phyloP scores from a whole-genome alignment of 2,113 vertebrate genomes.

The Gymnogyps californianus region DNA sequence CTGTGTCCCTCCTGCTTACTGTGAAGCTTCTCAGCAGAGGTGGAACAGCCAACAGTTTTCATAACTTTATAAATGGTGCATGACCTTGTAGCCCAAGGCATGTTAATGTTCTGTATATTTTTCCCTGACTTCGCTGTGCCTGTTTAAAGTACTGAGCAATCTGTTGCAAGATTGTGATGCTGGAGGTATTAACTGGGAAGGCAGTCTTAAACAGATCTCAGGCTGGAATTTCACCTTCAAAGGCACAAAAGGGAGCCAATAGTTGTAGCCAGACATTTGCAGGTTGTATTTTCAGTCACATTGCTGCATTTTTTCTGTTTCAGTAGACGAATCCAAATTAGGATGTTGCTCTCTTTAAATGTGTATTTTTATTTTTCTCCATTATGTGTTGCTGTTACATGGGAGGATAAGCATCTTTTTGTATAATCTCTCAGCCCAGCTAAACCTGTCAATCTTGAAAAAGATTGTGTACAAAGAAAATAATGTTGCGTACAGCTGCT shows the following conservation, averaged over 20 bases:
- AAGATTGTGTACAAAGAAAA: background rate
- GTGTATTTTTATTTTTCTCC: background rate
- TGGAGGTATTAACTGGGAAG: background rate
- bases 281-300: background rate
- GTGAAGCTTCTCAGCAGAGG: background rate
- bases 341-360: background rate
- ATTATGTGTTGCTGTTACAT: background rate
- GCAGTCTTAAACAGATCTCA: background rate
- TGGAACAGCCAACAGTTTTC: background rate
- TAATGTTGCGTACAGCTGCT: background rate
- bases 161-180: background rate
- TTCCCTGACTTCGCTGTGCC: background rate
- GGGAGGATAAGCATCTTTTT: background rate
- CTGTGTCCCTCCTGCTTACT: background rate
- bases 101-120: background rate
- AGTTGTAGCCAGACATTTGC: background rate
- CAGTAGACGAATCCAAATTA: background rate
- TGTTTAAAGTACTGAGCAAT: background rate
- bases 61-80: background rate
- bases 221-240: background rate
- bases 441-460: background rate
- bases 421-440: background rate
- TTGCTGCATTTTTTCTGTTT: background rate
- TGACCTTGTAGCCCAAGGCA: background rate
- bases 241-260: background rate